These are phyloP conservation scores for Resseliella maxima DNA, from an alignment of 2,888 invertebrate genomes.

Conservation along the genomic window DNA sequence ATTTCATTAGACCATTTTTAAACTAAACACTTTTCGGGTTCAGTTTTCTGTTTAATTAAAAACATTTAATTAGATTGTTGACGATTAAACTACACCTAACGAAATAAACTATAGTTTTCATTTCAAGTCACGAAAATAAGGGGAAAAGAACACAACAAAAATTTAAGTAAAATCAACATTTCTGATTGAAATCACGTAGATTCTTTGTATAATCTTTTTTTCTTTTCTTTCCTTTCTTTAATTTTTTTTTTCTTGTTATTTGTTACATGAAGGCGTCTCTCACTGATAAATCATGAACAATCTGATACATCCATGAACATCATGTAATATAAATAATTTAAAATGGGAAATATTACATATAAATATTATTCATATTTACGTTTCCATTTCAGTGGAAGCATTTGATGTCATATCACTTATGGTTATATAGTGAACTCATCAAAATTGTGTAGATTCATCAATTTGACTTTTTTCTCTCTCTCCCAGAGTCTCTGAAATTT, in stretches of 20 bases:
- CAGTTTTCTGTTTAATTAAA: background rate
- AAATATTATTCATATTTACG: background rate
- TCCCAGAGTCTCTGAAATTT: background rate
- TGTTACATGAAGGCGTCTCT: background rate
- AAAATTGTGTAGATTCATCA: background rate
- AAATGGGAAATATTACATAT: background rate
- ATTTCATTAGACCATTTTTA: background rate
- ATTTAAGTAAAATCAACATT: background rate
- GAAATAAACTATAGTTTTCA: background rate
- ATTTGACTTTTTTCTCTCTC: background rate
- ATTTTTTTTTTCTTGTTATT: background rate
- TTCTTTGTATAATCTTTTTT: no score
- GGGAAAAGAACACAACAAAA: no score
- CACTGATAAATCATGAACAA: background rate
- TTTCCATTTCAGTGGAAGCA: background rate
- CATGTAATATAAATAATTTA: background rate
- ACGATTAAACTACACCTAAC: background rate
- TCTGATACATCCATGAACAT: no score
- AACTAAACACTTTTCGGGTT: background rate
- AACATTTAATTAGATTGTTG: slow-evolving; percentile 4
- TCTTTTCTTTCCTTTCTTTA: no score
- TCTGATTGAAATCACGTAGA: background rate
- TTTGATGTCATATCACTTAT: background rate
- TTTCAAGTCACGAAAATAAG: background rate
- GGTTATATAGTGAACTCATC: background rate